Percentiles rank a stretch among this genome's conserved stretches.
Conservation (phyloP, 64 coral and sea anemone genomes). For the Exaiptasia diaphana region DNA sequence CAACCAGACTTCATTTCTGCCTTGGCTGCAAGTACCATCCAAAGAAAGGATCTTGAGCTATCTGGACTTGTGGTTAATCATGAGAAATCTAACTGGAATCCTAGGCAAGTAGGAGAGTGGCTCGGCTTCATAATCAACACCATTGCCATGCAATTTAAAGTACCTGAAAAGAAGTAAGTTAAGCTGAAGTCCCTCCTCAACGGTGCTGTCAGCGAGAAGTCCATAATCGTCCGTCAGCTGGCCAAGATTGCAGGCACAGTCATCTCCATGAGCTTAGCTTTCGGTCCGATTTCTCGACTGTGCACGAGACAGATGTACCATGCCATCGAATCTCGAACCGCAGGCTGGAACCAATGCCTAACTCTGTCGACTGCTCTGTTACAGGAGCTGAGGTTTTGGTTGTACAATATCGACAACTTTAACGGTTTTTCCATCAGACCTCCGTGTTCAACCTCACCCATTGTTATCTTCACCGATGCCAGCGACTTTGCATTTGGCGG, state of each 20-base stretch:
- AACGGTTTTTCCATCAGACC: constrained; percentile 57
- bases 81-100: constrained; percentile 15
- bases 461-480: constrained; percentile 45
- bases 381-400: constrained; percentile 51
- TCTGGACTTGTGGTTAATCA: constrained; percentile 11
- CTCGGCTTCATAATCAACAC: not conserved
- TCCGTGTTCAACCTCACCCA: not conserved
- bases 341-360: constrained; percentile 21
- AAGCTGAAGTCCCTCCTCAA: constrained; percentile 48
- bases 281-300: constrained; percentile 43
- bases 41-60: not conserved
- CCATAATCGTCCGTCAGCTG: not conserved
- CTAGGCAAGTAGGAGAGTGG: not conserved
- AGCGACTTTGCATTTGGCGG: constrained; percentile 51
- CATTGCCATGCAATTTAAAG: constrained; percentile 1
- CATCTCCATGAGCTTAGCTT: constrained; percentile 35
- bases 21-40: constrained; percentile 13
- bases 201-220: constrained; percentile 7
- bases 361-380: not conserved
- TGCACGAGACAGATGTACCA: constrained; percentile 42
- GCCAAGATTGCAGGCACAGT: constrained; percentile 46
- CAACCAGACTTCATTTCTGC: not conserved
- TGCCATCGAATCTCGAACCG: constrained; percentile 22
- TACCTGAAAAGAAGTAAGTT: not conserved
- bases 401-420: constrained; percentile 58